These are phyloP conservation scores for Lepeophtheirus salmonis DNA, from an alignment of 1,140 invertebrate genomes.

Conservation along the genomic window DNA sequence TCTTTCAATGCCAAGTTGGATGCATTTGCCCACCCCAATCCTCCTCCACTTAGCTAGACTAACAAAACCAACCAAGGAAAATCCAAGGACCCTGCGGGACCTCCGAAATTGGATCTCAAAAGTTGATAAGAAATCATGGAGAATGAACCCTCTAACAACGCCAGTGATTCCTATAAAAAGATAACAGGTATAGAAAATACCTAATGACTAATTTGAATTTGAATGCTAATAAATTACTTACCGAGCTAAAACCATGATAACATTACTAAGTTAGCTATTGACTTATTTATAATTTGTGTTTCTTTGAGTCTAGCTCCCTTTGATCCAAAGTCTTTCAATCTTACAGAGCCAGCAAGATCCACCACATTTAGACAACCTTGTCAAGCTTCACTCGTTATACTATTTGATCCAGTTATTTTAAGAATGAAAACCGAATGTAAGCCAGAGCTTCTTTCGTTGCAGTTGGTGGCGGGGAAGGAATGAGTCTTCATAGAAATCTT, in stretches of 20 bases:
- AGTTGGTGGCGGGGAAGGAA: conserved; percentile 35
- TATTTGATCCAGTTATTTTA: conserved; percentile 9
- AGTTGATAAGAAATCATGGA: conserved; percentile 32
- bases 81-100: conserved; percentile 25
- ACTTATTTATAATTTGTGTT: conserved; percentile 75
- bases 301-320: conserved; percentile 51
- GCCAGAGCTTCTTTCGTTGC: conserved; percentile 40
- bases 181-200: too few species aligned
- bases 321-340: conserved; percentile 56
- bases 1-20: conserved; percentile 19
- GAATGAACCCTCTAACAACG: conserved; percentile 19
- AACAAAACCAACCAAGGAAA: too few species aligned
- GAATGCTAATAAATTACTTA: too few species aligned
- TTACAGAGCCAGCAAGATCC: conserved; percentile 77
- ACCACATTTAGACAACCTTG: conserved; percentile 55
- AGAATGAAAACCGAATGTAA: conserved; percentile 53
- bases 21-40: conserved; percentile 13
- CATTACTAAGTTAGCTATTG: conserved; percentile 64
- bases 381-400: conserved; percentile 17
- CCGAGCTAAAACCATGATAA: conserved; percentile 59
- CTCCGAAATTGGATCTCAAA: conserved; percentile 31
- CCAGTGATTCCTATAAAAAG: conserved; percentile 24
- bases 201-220: too few species aligned
- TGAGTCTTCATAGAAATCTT: conserved; percentile 57
- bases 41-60: not conserved